Base-by-base conservation (phyloP, 2,888 invertebrate genomes). In the Ichneumoninae sp. region DNA sequence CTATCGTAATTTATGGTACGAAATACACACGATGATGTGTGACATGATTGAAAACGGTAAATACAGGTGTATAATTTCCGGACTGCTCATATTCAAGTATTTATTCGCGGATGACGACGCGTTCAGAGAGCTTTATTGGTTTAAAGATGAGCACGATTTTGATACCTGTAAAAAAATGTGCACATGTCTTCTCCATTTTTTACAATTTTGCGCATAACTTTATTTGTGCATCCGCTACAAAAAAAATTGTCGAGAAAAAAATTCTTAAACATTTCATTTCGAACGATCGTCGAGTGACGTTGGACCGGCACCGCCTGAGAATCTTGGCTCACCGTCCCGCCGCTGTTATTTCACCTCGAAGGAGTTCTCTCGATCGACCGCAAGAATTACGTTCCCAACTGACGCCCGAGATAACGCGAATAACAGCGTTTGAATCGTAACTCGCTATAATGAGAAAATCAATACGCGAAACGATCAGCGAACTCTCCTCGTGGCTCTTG, bases 371-470 rank as follows among this genome's bases (percentile, higher is more conserved):
- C 74, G 70, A 81, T 81, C 77, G 74, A 81, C 74, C 70, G 65
- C 84, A 74, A 66, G 73, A 66, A 76, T 81, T 52, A 65, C 81
- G 65, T 81, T 73, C 71, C 66, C 19, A 75, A 52, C 13, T 60
- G 52, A 60, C 60, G 76, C 75, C 57, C 75, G 60, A 60, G 73
- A 85, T 80, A 77, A 80, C 65, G 52, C 79, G 80, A 85, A 81
- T 79, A 69, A 83, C 80, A 76, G 71, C 66, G 68, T 40, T 36
- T 26, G 63, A 85, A 86, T 75, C 74, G 83, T 85, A 82, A 81
- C 79, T 74, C 65, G 40, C 47, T 40, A 83, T 60, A 77, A 85
- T 75, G 83, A 86, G 86, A 83, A 85, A 83, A 86, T 85, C 86
- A 80, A 86, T 86, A 86, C 63, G 83, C 69, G 74, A 83, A 86